Conservation (phyloP, 2,113 vertebrate genomes). For the Collichthys lucidus region DNA sequence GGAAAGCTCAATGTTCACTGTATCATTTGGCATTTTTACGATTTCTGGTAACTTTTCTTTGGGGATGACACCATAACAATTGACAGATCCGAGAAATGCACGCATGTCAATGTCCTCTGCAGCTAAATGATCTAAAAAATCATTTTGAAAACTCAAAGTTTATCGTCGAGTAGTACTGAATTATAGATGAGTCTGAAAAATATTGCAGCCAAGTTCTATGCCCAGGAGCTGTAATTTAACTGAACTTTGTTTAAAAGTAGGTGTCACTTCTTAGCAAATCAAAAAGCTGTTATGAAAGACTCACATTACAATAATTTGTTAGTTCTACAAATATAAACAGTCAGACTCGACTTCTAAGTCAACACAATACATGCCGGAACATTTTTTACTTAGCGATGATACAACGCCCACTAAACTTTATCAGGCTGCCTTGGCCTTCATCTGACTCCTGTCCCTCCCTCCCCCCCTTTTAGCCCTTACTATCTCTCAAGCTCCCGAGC, state of each 20-base stretch:
- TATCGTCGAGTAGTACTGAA: conserved; percentile 21
- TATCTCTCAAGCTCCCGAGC: conserved; percentile 54
- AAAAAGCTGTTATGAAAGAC: neutral
- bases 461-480: conserved; percentile 48
- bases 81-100: neutral
- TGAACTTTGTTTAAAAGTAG: neutral
- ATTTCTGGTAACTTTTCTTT: conserved; percentile 37
- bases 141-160: conserved; percentile 18
- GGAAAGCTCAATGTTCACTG: conserved; percentile 70
- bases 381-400: conserved; percentile 24
- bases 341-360: neutral
- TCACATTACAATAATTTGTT: neutral
- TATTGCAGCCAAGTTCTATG: neutral
- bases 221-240: neutral
- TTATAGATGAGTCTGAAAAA: conserved; percentile 18
- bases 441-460: conserved; percentile 64
- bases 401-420: conserved; percentile 51
- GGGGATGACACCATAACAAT: neutral
- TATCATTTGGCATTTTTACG: conserved; percentile 36
- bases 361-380: conserved; percentile 23
- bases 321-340: conserved; percentile 1
- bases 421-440: conserved; percentile 69
- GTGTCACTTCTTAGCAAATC: conserved; percentile 5
- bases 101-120: neutral
- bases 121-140: neutral